phyloP scores from a whole-genome alignment of 2,888 invertebrate genomes.

The Mechanitis mazaeus region DNA sequence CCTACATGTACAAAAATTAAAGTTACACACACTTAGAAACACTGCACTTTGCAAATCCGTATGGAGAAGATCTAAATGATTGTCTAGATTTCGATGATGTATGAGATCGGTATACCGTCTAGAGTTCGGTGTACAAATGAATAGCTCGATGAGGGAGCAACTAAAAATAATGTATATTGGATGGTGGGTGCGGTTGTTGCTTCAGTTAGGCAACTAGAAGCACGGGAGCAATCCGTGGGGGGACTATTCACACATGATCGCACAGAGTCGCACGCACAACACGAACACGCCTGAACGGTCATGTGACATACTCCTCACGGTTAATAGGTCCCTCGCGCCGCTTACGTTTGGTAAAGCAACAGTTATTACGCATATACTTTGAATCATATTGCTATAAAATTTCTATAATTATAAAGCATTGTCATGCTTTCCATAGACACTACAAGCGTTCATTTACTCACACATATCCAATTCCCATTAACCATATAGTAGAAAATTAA shows the following conservation, averaged over 20 bases:
- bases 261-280: background rate
- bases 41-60: constrained; percentile 39
- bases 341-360: constrained; percentile 58
- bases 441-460: constrained; percentile 71
- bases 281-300: constrained; percentile 37
- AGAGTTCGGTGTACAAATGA: background rate
- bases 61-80: constrained; percentile 35
- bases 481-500: constrained; percentile 36
- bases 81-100: constrained; percentile 14
- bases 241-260: constrained; percentile 23
- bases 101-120: no score
- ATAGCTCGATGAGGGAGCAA: constrained; percentile 42
- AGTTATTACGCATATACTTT: constrained; percentile 51
- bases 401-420: constrained; percentile 53
- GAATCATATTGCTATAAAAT: constrained; percentile 45
- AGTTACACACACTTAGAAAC: constrained; percentile 67
- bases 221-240: constrained; percentile 63
- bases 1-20: constrained; percentile 79
- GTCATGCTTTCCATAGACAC: constrained; percentile 68
- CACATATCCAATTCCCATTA: constrained; percentile 62
- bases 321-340: constrained; percentile 52
- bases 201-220: constrained; percentile 73
- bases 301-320: constrained; percentile 49
- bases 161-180: constrained; percentile 37
- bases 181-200: constrained; percentile 37